A percentile compares a stretch with the other conserved stretches of the same genome.
phyloP scores from a whole-genome alignment of 2,888 invertebrate species.

The Xestoiulus laeticollis region DNA sequence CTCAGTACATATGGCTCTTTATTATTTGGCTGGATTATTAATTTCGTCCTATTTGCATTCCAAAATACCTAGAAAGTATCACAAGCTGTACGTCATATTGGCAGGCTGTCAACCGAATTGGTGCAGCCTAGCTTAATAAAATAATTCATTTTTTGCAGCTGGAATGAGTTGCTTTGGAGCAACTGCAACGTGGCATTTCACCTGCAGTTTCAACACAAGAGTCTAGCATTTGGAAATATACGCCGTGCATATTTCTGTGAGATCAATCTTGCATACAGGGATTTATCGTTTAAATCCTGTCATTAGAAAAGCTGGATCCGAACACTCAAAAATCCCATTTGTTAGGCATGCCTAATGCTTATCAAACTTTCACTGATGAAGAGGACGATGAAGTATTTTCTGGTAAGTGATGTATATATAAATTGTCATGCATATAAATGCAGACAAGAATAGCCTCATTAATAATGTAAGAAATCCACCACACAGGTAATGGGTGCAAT shows the following conservation, averaged over 20 bases:
- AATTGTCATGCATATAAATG: no score
- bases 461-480: no score
- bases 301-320: background rate
- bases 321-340: conserved; percentile 14
- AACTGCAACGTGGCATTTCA: conserved; percentile 4
- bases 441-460: no score
- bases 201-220: background rate
- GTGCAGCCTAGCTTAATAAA: background rate
- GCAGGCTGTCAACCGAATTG: background rate
- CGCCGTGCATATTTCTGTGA: background rate
- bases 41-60: background rate
- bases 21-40: background rate
- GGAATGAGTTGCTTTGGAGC: conserved; percentile 1
- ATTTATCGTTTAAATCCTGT: background rate
- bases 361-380: conserved; percentile 23
- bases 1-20: background rate
- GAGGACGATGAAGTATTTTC: background rate
- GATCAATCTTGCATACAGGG: background rate
- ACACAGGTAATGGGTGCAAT: no score
- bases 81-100: conserved; percentile 25
- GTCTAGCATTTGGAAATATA: background rate
- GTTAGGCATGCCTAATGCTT: conserved; percentile 14
- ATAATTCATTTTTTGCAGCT: background rate
- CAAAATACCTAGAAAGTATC: background rate
- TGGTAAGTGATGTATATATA: background rate